Conservation (phyloP, 2,113 vertebrate genomes). For the Alethe diademata region DNA sequence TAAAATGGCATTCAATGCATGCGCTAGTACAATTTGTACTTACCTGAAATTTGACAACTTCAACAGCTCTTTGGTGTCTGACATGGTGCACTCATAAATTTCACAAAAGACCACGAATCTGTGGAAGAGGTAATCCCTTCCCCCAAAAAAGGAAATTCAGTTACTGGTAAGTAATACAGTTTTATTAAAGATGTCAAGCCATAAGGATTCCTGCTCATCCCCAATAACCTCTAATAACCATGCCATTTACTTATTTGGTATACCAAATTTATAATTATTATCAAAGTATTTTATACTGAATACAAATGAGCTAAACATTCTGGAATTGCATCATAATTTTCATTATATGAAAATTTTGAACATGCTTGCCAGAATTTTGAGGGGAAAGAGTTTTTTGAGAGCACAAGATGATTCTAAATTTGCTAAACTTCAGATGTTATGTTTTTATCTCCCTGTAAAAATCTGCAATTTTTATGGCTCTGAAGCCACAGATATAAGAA, state of each 20-base stretch:
- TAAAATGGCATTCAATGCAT: slow-evolving; percentile 76
- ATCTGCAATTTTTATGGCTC: background rate
- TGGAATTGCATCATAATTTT: background rate
- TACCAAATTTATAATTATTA: background rate
- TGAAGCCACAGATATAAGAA: background rate
- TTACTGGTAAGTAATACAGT: slow-evolving; percentile 68
- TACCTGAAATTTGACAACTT: slow-evolving; percentile 70
- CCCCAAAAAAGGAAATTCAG: slow-evolving; percentile 37
- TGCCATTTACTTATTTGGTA: background rate
- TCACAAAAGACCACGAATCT: slow-evolving; percentile 41
- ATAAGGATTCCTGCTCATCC: slow-evolving; percentile 15
- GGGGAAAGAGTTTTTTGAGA: background rate
- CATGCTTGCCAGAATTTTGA: background rate
- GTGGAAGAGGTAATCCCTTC: slow-evolving; percentile 35
- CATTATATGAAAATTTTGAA: background rate
- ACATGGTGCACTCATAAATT: slow-evolving; percentile 17
- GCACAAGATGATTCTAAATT: background rate
- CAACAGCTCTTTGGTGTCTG: slow-evolving; percentile 49
- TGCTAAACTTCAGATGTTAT: background rate
- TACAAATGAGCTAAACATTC: background rate
- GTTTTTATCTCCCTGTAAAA: slow-evolving; percentile 11
- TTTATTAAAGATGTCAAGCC: background rate
- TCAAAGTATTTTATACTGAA: background rate
- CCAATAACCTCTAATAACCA: background rate
- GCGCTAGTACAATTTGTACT: slow-evolving; percentile 72